Conservation (phyloP, 2,797 vertebrate species). For the Fratercula arctica region DNA sequence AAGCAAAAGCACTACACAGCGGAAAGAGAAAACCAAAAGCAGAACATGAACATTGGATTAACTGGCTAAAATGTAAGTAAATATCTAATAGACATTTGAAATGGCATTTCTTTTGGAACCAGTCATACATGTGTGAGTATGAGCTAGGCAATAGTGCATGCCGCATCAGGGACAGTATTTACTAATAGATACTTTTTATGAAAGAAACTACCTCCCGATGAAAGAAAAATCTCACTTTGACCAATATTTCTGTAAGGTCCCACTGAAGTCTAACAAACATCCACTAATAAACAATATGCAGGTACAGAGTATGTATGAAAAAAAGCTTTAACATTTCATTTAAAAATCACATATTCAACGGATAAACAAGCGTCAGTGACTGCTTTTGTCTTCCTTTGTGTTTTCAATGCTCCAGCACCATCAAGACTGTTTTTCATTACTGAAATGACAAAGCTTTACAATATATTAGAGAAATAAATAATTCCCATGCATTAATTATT, state of each 20-base stretch:
- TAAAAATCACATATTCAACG: constrained; percentile 34
- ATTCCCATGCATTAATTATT: constrained; percentile 69
- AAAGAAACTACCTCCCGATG: background rate
- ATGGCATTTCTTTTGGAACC: background rate
- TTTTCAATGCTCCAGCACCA: constrained; percentile 4
- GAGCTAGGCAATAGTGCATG: background rate
- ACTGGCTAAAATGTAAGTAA: background rate
- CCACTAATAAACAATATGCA: background rate
- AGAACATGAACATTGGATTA: background rate
- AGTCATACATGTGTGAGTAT: background rate
- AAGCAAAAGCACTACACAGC: background rate
- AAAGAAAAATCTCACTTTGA: background rate
- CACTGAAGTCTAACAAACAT: background rate
- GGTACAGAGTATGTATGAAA: background rate
- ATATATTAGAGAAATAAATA: constrained; percentile 69
- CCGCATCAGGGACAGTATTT: background rate
- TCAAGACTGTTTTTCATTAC: constrained; percentile 6
- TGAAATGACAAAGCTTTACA: constrained; percentile 16
- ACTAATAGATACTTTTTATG: background rate
- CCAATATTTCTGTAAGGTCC: background rate
- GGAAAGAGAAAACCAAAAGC: background rate
- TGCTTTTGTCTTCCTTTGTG: constrained; percentile 29
- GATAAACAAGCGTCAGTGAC: constrained; percentile 17
- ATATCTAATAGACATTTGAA: background rate
- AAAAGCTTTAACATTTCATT: constrained; percentile 28